Evolutionary conservation across 2,797 vertebrate species (phyloP).

Genomic region (Ataeniobius toweri): DNA sequence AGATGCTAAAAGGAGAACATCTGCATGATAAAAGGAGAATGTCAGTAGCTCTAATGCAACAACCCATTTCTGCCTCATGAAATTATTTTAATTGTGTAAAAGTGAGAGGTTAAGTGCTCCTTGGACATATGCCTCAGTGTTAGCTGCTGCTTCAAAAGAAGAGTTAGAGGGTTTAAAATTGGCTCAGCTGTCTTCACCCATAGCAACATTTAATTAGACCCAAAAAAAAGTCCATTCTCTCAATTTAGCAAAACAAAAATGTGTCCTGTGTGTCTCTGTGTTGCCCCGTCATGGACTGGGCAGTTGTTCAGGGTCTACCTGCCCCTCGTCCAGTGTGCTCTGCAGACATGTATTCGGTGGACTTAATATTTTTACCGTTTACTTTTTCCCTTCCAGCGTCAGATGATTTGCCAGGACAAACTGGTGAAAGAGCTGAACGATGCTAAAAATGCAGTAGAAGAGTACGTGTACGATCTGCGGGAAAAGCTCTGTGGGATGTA

Average conservation of each 20-base stretch:
- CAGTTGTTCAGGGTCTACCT: no score
- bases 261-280: no score
- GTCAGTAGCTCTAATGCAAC: no score
- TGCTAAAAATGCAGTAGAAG: conserved; percentile 94
- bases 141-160: no score
- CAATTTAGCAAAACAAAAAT: neutral
- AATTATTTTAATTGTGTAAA: neutral
- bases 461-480: conserved; percentile 93
- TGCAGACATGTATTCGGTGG: neutral
- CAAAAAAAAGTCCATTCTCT: neutral
- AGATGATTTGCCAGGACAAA: conserved; percentile 95
- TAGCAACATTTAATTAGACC: neutral
- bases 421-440: conserved; percentile 93
- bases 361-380: neutral
- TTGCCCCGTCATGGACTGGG: no score
- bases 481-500: conserved; percentile 89
- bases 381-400: conserved; percentile 75
- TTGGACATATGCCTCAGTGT: neutral
- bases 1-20: neutral
- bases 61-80: neutral
- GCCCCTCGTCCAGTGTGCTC: no score
- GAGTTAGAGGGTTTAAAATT: neutral
- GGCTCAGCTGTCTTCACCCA: neutral
- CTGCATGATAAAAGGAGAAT: no score
- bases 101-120: neutral